These are phyloP conservation scores for Trissoscelio sp. DNA, from an alignment of 2,888 invertebrate species.

Conservation along the genomic window DNA sequence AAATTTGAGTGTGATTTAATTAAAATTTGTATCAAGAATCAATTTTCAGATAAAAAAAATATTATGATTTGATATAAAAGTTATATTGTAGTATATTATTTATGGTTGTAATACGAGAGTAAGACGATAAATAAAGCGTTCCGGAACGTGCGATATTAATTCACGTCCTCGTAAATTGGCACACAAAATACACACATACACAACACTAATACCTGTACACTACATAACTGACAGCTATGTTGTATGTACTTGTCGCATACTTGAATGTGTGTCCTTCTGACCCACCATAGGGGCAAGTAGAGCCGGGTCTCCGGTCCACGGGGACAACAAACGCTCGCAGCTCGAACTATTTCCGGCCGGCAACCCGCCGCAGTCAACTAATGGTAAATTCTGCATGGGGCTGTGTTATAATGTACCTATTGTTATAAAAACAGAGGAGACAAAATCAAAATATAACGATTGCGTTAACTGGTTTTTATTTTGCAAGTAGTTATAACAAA, in stretches of 20 bases:
- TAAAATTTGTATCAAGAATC: neutral
- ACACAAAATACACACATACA: conserved; percentile 49
- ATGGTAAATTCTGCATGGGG: conserved; percentile 87
- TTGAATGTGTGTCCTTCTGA: conserved; percentile 82
- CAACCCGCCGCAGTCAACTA: conserved; percentile 89
- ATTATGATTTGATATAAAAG: no score
- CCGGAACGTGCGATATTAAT: conserved; percentile 43
- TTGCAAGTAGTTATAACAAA: conserved; percentile 31
- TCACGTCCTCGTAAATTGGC: conserved; percentile 45
- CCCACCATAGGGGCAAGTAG: conserved; percentile 83
- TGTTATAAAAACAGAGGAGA: conserved; percentile 43
- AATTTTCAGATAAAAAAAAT: neutral
- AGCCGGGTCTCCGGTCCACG: conserved; percentile 87
- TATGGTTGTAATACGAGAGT: conserved; percentile 11
- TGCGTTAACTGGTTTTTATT: conserved; percentile 32
- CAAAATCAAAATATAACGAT: conserved; percentile 34
- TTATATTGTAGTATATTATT: conserved; percentile 22
- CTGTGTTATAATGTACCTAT: conserved; percentile 55
- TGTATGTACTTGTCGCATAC: conserved; percentile 76
- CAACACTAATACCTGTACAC: conserved; percentile 46
- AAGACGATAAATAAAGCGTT: conserved; percentile 42
- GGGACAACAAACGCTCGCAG: conserved; percentile 89
- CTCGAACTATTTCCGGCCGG: conserved; percentile 88
- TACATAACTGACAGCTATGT: conserved; percentile 64
- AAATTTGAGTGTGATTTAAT: neutral